These are phyloP conservation scores for Meles meles DNA, from an alignment of 2,113 vertebrate genomes.

Conservation along the genomic window DNA sequence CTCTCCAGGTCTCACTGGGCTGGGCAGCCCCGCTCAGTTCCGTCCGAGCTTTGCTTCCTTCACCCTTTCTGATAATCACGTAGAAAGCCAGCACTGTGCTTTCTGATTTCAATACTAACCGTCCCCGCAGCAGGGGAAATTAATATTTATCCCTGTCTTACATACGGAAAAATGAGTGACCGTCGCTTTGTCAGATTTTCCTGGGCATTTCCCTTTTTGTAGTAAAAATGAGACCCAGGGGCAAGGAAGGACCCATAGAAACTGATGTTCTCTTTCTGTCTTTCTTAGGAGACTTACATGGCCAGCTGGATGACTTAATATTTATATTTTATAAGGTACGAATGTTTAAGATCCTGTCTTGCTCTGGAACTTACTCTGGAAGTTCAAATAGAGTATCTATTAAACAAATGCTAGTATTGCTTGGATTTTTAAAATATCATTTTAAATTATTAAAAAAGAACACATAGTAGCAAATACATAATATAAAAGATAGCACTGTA, in stretches of 20 bases:
- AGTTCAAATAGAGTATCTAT: neutral
- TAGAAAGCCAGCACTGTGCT: neutral
- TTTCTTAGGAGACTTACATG: slow-evolving; percentile 91
- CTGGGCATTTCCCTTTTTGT: neutral
- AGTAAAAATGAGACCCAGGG: neutral
- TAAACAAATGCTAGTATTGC: neutral
- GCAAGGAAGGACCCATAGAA: neutral
- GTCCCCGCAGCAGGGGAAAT: neutral
- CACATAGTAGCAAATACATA: neutral
- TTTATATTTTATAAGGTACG: slow-evolving; percentile 91
- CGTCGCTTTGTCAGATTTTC: neutral
- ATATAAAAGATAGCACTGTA: neutral
- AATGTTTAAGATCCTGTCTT: slow-evolving; percentile 25
- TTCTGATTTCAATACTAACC: neutral
- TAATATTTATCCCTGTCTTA: neutral
- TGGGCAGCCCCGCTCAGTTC: neutral
- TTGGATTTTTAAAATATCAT: neutral
- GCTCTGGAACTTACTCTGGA: neutral
- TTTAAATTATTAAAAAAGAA: neutral
- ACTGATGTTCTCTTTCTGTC: slow-evolving; percentile 54
- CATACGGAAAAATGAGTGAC: neutral
- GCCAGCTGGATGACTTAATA: slow-evolving; percentile 92
- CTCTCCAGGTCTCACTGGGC: neutral
- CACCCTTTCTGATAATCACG: neutral
- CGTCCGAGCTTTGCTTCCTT: neutral